Percentiles rank a stretch among this genome's conserved stretches.
These are phyloP conservation scores for Typhlichthys subterraneus DNA, from an alignment of 2,797 vertebrate species.

Conservation along the genomic window DNA sequence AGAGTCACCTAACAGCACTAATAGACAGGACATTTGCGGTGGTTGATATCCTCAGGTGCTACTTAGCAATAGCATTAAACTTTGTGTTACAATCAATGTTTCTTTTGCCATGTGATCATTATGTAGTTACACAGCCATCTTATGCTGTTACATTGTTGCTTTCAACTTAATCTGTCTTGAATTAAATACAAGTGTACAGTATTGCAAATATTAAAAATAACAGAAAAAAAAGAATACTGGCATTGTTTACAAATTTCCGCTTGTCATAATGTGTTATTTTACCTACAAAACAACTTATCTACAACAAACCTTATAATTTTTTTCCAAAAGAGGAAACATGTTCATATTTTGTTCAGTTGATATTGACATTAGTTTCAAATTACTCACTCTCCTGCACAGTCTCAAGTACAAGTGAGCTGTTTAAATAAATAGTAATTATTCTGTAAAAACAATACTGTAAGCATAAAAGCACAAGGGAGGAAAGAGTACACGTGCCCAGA, in stretches of 20 bases:
- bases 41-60: slow-evolving; percentile 30
- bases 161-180: not conserved
- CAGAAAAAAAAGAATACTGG: too few species aligned
- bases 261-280: too few species aligned
- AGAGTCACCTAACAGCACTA: slow-evolving; percentile 54
- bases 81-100: not conserved
- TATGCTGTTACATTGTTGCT: not conserved
- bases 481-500: slow-evolving; percentile 36
- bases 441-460: slow-evolving; percentile 9
- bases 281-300: too few species aligned
- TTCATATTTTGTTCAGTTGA: not conserved
- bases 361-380: slow-evolving; percentile 11
- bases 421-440: slow-evolving; percentile 24
- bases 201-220: slow-evolving; percentile 5
- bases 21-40: slow-evolving; percentile 35
- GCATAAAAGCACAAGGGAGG: slow-evolving; percentile 24
- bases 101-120: not conserved
- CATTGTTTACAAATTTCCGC: too few species aligned
- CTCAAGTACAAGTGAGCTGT: slow-evolving; percentile 20
- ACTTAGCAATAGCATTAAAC: slow-evolving; percentile 13
- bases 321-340: too few species aligned
- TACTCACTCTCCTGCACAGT: slow-evolving; percentile 9
- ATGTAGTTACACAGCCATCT: not conserved
- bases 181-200: not conserved
- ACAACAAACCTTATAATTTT: too few species aligned